A percentile compares a stretch with the other conserved stretches of the same genome.
Evolutionary conservation across 2,113 vertebrate species (phyloP).

Genomic region (Paramormyrops kingsleyae): DNA sequence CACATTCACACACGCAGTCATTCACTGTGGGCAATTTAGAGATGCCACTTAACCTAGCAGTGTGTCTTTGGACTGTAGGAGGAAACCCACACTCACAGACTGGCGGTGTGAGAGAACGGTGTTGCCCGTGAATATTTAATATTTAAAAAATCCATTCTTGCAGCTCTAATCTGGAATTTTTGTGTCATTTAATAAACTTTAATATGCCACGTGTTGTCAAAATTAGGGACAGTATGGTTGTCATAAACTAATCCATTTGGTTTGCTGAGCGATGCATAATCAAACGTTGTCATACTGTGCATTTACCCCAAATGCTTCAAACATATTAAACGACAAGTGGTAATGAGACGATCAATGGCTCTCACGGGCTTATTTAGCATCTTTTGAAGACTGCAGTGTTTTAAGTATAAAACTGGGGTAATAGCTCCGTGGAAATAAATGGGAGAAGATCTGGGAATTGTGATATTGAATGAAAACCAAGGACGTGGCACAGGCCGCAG

Average conservation of each 20-base stretch:
- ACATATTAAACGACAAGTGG: not conserved
- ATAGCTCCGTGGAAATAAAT: not conserved
- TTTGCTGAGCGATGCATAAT: not conserved
- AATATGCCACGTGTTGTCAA: not conserved
- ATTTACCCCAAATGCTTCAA: not conserved
- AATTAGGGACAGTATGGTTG: not conserved
- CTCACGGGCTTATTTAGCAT: not conserved
- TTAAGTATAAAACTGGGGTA: not conserved
- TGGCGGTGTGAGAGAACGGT: not conserved
- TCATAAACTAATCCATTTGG: not conserved
- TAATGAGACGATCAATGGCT: not conserved
- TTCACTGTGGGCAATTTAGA: not conserved
- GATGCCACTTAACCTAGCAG: not conserved
- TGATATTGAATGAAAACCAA: not conserved
- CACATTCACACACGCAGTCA: not conserved
- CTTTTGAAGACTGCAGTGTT: slow-evolving; percentile 3
- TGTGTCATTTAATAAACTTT: not conserved
- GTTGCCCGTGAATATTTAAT: not conserved
- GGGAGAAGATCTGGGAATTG: slow-evolving; percentile 7
- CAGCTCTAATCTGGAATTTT: not conserved
- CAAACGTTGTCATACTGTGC: not conserved
- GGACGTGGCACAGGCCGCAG: not conserved
- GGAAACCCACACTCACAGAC: not conserved
- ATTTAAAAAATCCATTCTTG: not conserved
- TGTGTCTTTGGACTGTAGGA: not conserved